These are phyloP conservation scores for Theodoxus fluviatilis DNA, from an alignment of 2,888 invertebrate species.

Conservation along the genomic window DNA sequence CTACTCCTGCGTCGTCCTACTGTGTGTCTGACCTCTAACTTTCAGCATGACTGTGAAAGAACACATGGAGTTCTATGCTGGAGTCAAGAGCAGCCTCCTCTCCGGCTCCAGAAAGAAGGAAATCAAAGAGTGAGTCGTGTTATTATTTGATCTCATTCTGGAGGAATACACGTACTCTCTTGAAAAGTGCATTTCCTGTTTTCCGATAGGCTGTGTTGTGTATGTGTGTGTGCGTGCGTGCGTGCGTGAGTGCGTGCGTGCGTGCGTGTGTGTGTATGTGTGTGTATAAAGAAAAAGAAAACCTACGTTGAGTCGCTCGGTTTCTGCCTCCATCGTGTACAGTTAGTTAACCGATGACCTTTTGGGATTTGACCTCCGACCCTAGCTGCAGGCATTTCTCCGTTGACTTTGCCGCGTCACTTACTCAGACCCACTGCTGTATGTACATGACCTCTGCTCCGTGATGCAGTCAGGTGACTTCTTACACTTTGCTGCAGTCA, in stretches of 20 bases:
- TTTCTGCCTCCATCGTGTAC: too few species aligned
- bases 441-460: too few species aligned
- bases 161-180: too few species aligned
- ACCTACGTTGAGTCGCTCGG: too few species aligned
- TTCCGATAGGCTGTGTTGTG: background rate
- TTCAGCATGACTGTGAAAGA: slow-evolving; percentile 65
- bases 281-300: background rate
- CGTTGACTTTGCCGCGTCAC: too few species aligned
- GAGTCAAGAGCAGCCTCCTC: slow-evolving; percentile 55
- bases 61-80: slow-evolving; percentile 65
- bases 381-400: too few species aligned
- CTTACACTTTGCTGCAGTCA: too few species aligned
- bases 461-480: too few species aligned
- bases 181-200: background rate
- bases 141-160: background rate
- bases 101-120: slow-evolving; percentile 39
- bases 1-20: background rate
- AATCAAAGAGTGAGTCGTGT: slow-evolving; percentile 46
- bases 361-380: too few species aligned
- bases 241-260: background rate
- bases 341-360: too few species aligned
- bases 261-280: background rate
- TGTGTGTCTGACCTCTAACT: slow-evolving; percentile 19
- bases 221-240: background rate
- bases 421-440: too few species aligned